Base-by-base conservation (phyloP, 2,888 invertebrate genomes). In the Slavum lentiscoides region DNA sequence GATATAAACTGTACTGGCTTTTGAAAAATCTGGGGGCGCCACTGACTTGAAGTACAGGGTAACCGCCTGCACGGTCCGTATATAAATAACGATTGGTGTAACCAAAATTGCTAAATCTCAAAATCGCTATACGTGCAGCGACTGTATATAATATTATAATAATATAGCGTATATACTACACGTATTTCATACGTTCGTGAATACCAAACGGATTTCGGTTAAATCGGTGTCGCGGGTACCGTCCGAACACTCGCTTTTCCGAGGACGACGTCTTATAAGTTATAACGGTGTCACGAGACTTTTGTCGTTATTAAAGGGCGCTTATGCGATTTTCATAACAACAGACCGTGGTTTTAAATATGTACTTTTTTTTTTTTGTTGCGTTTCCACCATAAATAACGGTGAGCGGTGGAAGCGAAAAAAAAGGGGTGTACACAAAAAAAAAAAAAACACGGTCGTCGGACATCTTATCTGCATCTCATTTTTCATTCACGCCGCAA, bases 381-480 rank as follows among this genome's bases (percentile, higher is more conserved):
- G 53, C 13, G 7, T 74, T 66, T 66, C 6, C 13, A 19, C 58
- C 66, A 66, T 74, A 74, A 74, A 74, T 66, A 74, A 66, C 66
- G 39, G 19, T 30, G 30, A 4, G 30, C 30, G 30, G 30, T 30
- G 30, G 30, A 30, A 4, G 19, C 6, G 13, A 21, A 2, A 15
- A 37, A 53, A 64, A 49, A 53, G 61, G 17, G 58, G 23, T 23
- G 67, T n/a, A 30, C 30, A 30, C 30, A 30, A 1, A 30, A 1
- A 30, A 37, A 39, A 66, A 37, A 55, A 53, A 53, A 62, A 66
- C 21, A 23, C 43, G 69, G 55, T 43, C 64, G 77, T 62, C 55
- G 77, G 77, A 80, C 77, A 80, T 80, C 72, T 80, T 80, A 80
- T 80, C 80, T 80, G 80, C 80, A 80, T 80, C 80, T 72, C 80